Conservation (phyloP, 1,140 invertebrate genomes). For the Halesus radiatus region DNA sequence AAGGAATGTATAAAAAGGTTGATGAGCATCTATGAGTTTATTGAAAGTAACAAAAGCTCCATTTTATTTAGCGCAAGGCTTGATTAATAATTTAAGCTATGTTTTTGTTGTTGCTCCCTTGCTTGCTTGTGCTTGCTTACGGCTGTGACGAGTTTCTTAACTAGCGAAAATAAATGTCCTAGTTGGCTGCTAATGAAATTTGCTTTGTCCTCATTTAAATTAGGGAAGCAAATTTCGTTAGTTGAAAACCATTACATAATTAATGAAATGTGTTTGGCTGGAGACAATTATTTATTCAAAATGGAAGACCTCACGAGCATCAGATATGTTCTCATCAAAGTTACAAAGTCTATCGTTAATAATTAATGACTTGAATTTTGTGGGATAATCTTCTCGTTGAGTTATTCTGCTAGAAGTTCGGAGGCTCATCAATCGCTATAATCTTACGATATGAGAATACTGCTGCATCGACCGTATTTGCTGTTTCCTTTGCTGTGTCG, state of each 20-base stretch:
- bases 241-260: conserved; percentile 35
- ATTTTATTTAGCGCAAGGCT: conserved; percentile 15
- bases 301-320: neutral
- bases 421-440: too few species aligned
- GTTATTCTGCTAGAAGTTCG: too few species aligned
- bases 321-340: too few species aligned
- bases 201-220: conserved; percentile 39
- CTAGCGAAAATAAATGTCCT: conserved; percentile 38
- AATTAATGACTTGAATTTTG: too few species aligned
- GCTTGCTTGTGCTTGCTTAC: neutral
- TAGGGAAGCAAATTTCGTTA: conserved; percentile 32
- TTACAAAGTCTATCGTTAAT: too few species aligned
- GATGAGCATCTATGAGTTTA: conserved; percentile 14
- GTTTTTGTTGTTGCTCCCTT: conserved; percentile 27
- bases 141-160: conserved; percentile 38
- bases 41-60: conserved; percentile 22
- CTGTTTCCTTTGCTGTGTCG: too few species aligned
- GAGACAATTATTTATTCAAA: conserved; percentile 2
- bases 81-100: conserved; percentile 36
- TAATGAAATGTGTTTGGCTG: conserved; percentile 19
- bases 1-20: conserved; percentile 17
- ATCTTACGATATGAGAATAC: too few species aligned
- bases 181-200: conserved; percentile 29
- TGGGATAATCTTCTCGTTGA: too few species aligned
- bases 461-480: too few species aligned